Conservation (phyloP, 2,888 invertebrate species). For the Amphipyra berbera region DNA sequence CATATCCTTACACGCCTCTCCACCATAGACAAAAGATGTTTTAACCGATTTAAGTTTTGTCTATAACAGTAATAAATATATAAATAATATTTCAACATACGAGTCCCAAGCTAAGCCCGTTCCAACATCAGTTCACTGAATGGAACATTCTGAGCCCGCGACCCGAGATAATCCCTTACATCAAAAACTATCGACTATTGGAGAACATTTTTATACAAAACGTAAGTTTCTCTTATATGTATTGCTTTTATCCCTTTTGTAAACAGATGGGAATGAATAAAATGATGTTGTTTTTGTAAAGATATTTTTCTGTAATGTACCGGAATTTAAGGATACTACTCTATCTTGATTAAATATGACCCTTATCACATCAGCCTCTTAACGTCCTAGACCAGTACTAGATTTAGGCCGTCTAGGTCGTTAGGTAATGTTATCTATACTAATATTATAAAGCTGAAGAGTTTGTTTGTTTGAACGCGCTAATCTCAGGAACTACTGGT, state of each 20-base stretch:
- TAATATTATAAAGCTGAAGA: no score
- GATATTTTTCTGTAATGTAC: not conserved
- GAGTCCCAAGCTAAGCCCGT: not conserved
- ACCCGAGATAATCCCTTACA: constrained; percentile 29
- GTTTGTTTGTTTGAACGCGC: no score
- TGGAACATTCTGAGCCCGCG: not conserved
- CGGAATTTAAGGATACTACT: no score
- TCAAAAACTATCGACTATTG: constrained; percentile 24
- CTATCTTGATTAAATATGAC: no score
- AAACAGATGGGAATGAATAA: constrained; percentile 6
- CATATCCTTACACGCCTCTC: no score
- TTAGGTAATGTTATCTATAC: no score
- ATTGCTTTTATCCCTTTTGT: constrained; percentile 4
- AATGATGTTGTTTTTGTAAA: not conserved
- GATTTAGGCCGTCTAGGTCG: no score
- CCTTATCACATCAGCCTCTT: no score
- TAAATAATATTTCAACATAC: not conserved
- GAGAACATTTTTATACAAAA: constrained; percentile 7
- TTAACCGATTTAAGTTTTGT: not conserved
- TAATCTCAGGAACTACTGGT: no score
- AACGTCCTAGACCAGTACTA: no score
- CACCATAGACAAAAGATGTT: no score
- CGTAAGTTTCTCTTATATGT: constrained; percentile 4
- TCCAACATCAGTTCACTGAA: constrained; percentile 13
- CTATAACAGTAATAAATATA: not conserved